phyloP scores from a whole-genome alignment of 2,113 vertebrate species.

The Gallinago media region DNA sequence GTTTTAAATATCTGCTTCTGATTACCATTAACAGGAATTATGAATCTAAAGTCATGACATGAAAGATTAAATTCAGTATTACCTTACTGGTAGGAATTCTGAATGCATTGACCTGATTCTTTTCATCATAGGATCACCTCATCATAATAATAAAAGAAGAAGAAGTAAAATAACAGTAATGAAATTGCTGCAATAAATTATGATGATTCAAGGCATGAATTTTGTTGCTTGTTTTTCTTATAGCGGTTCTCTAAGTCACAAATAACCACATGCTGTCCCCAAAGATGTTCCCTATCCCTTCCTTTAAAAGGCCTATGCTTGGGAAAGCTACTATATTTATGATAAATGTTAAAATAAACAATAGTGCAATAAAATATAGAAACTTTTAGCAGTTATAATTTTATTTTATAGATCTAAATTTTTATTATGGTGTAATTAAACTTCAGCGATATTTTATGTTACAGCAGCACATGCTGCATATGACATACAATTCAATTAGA shows the following conservation, averaged over 20 bases:
- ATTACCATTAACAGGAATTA: not conserved
- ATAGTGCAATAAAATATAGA: not conserved
- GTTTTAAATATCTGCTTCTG: not conserved
- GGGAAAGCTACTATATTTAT: not conserved
- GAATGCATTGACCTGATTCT: not conserved
- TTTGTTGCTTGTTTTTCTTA: not conserved
- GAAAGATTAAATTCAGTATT: not conserved
- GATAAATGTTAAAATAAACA: constrained; percentile 2
- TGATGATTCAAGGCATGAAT: not conserved
- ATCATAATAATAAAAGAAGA: not conserved
- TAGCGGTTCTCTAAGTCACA: not conserved
- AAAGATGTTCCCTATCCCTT: not conserved
- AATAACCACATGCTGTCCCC: not conserved
- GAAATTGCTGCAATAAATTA: not conserved
- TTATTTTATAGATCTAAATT: not conserved
- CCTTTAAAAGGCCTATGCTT: not conserved
- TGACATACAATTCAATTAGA: not conserved
- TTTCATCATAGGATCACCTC: not conserved
- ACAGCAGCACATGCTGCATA: not conserved
- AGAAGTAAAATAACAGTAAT: not conserved
- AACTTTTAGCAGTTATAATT: not conserved
- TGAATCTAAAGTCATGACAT: not conserved
- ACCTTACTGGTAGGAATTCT: not conserved
- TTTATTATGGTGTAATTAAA: not conserved
- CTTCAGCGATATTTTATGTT: not conserved